Conservation (phyloP, 2,113 vertebrate species). For the Cochlearius cochlearius region DNA sequence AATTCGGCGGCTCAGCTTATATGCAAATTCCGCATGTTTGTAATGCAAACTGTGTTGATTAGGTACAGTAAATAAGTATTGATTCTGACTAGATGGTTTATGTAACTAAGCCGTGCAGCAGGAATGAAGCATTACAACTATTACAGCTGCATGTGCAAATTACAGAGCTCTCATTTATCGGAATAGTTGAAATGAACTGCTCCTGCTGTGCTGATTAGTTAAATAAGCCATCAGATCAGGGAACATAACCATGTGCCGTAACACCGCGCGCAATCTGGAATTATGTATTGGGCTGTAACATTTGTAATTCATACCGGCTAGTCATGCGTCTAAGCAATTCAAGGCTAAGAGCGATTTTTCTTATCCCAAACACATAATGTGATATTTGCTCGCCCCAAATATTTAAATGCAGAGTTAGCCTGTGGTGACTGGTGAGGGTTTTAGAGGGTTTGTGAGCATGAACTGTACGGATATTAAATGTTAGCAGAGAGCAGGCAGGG, state of each 20-base stretch:
- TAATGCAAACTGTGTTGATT: constrained; percentile 60
- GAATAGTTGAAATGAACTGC: constrained; percentile 50
- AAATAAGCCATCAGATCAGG: constrained; percentile 67
- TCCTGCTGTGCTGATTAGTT: constrained; percentile 68
- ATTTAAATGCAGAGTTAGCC: not conserved
- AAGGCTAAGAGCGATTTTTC: not conserved
- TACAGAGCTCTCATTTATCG: constrained; percentile 54
- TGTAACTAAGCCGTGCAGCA: constrained; percentile 58
- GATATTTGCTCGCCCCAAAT: not conserved
- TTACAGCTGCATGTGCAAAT: constrained; percentile 66
- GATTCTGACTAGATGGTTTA: constrained; percentile 60
- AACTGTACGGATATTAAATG: not conserved
- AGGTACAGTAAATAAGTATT: constrained; percentile 67
- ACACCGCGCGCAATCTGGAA: not conserved
- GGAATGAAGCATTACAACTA: constrained; percentile 49
- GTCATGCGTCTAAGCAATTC: not conserved
- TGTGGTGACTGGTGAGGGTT: not conserved
- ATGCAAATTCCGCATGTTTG: constrained; percentile 27
- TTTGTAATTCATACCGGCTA: constrained; percentile 26
- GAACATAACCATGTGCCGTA: constrained; percentile 40
- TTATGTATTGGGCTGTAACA: constrained; percentile 8
- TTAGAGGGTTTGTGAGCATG: not conserved
- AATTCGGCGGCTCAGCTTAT: not conserved
- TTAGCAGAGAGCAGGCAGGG: not conserved
- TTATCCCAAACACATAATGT: not conserved